Conservation (phyloP, 30 jellyfish, hydroid and myxozoan genomes). For the Pseudorhiza aurosa region DNA sequence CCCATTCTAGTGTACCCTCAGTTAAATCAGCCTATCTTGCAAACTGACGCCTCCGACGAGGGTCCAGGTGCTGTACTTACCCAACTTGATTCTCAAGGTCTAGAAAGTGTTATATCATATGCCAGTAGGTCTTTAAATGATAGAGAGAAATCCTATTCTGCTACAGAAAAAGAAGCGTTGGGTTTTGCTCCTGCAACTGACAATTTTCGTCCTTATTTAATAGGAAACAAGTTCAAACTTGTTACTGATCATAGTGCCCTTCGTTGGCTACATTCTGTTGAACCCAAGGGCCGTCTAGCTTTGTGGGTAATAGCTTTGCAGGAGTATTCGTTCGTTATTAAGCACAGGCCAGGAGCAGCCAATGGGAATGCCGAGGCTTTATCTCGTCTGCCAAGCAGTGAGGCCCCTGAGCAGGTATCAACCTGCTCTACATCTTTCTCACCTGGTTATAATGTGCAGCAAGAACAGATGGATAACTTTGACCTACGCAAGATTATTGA, state of each 20-base stretch:
- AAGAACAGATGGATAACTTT: conserved; percentile 16
- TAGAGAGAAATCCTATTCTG: conserved; percentile 14
- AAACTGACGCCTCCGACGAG: conserved; percentile 45
- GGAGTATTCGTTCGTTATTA: conserved; percentile 24
- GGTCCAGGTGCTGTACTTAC: conserved; percentile 62
- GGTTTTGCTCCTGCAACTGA: too few species aligned
- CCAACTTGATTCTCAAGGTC: conserved; percentile 48
- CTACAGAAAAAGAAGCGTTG: conserved; percentile 63
- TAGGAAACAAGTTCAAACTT: conserved; percentile 45
- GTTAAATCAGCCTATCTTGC: conserved; percentile 36
- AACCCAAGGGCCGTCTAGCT: conserved; percentile 66
- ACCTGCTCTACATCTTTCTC: conserved; percentile 28
- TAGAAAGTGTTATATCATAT: conserved; percentile 42
- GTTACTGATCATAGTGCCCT: conserved; percentile 66
- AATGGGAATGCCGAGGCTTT: conserved; percentile 72
- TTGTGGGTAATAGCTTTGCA: conserved; percentile 71
- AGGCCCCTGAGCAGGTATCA: not conserved
- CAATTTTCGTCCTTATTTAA: conserved; percentile 27
- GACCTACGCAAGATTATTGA: not conserved
- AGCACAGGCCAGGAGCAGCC: conserved; percentile 43
- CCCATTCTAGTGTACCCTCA: conserved; percentile 58
- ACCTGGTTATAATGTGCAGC: conserved; percentile 10
- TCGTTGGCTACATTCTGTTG: conserved; percentile 71
- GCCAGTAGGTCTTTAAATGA: conserved; percentile 25
- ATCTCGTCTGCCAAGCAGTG: conserved; percentile 23